A percentile compares a stretch with the other conserved stretches of the same genome.
phyloP scores from a whole-genome alignment of 2,888 invertebrate species.

The Pheosia tremula region DNA sequence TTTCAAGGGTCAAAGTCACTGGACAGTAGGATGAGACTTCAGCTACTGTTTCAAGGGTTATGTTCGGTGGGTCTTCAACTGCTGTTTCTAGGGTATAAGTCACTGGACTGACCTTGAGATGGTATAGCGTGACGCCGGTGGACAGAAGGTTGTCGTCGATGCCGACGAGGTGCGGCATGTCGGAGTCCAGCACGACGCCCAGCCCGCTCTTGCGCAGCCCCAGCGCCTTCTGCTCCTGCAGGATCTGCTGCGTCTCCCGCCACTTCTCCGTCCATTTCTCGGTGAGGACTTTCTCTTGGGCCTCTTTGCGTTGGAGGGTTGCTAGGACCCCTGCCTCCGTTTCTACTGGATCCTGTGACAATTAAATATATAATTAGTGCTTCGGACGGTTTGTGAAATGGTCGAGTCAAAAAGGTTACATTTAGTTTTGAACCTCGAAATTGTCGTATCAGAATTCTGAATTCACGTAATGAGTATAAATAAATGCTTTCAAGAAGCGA shows the following conservation, averaged over 20 bases:
- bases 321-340: conserved; percentile 89
- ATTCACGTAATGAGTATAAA: too few species aligned
- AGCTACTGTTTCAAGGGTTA: too few species aligned
- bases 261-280: conserved; percentile 98
- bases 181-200: conserved; percentile 95
- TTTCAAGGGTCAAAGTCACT: too few species aligned
- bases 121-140: conserved; percentile 96
- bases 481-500: too few species aligned
- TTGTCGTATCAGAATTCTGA: too few species aligned
- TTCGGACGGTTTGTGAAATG: too few species aligned
- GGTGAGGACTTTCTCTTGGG: conserved; percentile 94
- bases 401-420: too few species aligned
- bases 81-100: not conserved
- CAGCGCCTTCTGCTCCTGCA: conserved; percentile 94
- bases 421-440: too few species aligned
- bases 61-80: too few species aligned
- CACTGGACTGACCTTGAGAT: conserved; percentile 87
- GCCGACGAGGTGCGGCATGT: conserved; percentile 95
- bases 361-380: too few species aligned
- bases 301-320: conserved; percentile 95
- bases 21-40: too few species aligned
- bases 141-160: conserved; percentile 95
- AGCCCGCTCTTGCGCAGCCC: conserved; percentile 94
- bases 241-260: conserved; percentile 94
- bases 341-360: conserved; percentile 75